Evolutionary conservation across 2,888 invertebrate genomes (phyloP), one percentile per base, ranked within the genome.

Genomic region (Caenorhabditis macrosperma): DNA sequence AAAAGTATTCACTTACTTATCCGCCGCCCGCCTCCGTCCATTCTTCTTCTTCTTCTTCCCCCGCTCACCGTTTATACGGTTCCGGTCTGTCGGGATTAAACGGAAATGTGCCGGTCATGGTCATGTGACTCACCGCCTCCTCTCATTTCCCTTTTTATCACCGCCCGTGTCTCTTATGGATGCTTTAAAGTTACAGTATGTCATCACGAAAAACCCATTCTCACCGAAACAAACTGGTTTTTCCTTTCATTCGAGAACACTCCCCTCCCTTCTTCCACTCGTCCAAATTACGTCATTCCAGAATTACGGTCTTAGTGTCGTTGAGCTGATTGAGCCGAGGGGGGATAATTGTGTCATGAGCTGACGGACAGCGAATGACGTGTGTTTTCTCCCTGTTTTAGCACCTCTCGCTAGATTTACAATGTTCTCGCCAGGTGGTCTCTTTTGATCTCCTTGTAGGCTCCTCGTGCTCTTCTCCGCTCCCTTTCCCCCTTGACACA

Each of bases 21-120:
- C 0, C 2, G 10, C n/a, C 57, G 10, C n/a, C 57, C 26, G 0
- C 28, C n/a, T 1, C 26, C 28, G 28, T 54, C n/a, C 55, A 30
- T 12, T 55, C n/a, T n/a, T n/a, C n/a, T n/a, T n/a, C n/a, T n/a
- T n/a, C n/a, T 17, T 17, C 20, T 38, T 20, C 41, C 17, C 17
- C 60, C 50, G 28, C 61, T 63, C 46, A 71, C n/a, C n/a, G n/a
- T n/a, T 71, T 67, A 68, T 57, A 48, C 59, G 33, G 71, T 54
- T 71, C 69, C 71, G 71, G 71, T 71, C 63, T 10, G n/a, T n/a
- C n/a, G 35, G 63, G 63, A 63, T 63, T 63, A 35, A 30, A 50
- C 38, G 44, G 44, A 30, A n/a, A 35, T 41, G 44, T 55, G n/a
- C 24, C 68, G 69, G 68, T 69, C 69, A 69, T 33, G 72, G 63